Conservation (phyloP, 2,113 vertebrate species). For the Sapajus apella region DNA sequence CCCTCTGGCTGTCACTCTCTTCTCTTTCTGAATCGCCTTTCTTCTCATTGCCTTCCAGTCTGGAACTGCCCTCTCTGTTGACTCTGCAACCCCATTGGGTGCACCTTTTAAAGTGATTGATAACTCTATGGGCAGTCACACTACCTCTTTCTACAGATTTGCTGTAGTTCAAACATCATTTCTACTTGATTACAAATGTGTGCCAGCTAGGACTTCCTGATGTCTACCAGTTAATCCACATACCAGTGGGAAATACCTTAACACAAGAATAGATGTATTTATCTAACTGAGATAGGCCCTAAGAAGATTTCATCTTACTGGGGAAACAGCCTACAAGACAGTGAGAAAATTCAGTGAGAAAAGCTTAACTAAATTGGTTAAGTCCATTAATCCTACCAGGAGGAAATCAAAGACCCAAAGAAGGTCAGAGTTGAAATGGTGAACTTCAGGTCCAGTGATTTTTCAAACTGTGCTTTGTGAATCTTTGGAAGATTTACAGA, state of each 20-base stretch:
- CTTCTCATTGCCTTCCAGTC: not conserved
- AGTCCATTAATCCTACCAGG: not conserved
- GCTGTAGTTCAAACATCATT: not conserved
- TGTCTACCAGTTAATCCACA: not conserved
- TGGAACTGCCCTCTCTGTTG: not conserved
- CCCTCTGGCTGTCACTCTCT: not conserved
- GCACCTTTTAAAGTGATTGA: not conserved
- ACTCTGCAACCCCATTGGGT: not conserved
- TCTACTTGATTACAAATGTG: not conserved
- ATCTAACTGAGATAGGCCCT: not conserved
- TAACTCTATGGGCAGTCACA: not conserved
- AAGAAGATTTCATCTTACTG: not conserved
- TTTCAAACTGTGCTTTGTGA: not conserved
- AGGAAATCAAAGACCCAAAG: constrained; percentile 36
- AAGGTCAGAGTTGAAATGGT: constrained; percentile 1
- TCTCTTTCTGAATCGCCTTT: not conserved
- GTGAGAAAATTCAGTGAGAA: no score
- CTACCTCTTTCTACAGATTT: not conserved
- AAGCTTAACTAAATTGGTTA: no score
- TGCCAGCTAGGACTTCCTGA: not conserved
- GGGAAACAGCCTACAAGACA: not conserved
- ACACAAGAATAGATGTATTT: not conserved
- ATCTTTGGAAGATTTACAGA: not conserved
- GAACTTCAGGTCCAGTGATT: not conserved
- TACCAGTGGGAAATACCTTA: not conserved